Conservation (phyloP, 2,113 vertebrate genomes). For the Upupa epops region DNA sequence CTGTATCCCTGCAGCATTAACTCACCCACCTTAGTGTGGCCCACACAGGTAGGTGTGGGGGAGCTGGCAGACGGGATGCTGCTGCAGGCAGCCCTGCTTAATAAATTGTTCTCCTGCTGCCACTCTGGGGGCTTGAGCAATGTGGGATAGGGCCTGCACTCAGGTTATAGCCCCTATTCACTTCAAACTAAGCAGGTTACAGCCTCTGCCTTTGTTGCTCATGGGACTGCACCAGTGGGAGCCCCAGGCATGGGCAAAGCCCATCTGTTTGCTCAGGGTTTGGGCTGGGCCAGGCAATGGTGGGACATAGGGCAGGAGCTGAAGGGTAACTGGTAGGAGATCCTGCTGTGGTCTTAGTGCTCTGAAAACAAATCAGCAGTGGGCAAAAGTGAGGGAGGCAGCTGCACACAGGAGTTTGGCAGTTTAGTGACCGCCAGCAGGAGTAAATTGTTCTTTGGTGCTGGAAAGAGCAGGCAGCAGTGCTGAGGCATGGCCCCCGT, state of each 20-base stretch:
- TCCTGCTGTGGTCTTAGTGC: not conserved
- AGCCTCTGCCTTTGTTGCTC: not conserved
- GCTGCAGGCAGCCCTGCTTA: not conserved
- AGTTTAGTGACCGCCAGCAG: not conserved
- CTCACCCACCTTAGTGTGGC: rapidly evolving
- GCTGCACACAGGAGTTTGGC: not conserved
- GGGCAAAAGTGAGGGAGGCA: not conserved
- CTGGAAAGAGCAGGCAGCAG: rapidly evolving
- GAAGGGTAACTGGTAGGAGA: not conserved
- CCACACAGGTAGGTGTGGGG: rapidly evolving
- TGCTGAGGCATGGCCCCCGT: not conserved
- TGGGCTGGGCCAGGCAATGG: rapidly evolving
- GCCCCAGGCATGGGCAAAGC: not conserved
- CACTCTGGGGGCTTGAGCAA: not conserved
- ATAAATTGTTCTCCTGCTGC: rapidly evolving
- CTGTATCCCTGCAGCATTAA: not conserved
- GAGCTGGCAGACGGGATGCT: not conserved
- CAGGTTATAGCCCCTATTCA: not conserved
- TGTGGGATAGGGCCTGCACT: not conserved
- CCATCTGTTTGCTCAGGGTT: not conserved
- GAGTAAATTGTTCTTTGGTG: not conserved
- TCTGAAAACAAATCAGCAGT: not conserved
- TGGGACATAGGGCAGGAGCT: rapidly evolving
- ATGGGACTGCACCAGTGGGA: not conserved
- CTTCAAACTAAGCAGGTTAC: not conserved